Base-by-base conservation (phyloP, 2,113 vertebrate species). In the Acrocephalus arundinaceus region DNA sequence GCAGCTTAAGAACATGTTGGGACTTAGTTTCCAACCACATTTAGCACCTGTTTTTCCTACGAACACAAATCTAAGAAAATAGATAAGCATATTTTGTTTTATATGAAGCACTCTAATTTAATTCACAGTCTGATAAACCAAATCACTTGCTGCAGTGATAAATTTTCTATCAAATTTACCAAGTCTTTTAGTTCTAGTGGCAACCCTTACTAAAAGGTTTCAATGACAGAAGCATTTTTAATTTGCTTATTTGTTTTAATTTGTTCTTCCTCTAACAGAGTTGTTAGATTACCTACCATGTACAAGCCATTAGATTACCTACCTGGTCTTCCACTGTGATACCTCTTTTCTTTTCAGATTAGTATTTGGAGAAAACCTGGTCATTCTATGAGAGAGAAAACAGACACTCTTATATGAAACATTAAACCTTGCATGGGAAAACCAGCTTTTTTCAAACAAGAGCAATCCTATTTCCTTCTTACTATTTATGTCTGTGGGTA, bases 331-430 rank as follows among this genome's bases (percentile, higher is more conserved):
- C 62, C 15, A 46, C 24, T 96, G 97, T 22, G 95, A 37, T 61
- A 74, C 54, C 14, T 89, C 41, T 15, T 86, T 95, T 83, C 97
- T 98, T 93, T 97, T 97, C 79, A 87, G 13, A 35, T 98, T 98
- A 66, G 94, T 98, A 94, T 98, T 98, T 52, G 98, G 98, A 58
- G 96, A 97, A 97, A 99, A 99, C 98, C 98, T 98, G 28, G 70
- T 91, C 73, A 91, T 96, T 73, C 99, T 99, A 87, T 5, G 8
- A 58, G 52, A 79, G 85, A 92, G 54, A 85, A 94, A 86, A 95
- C 5, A 75, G 49, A 70, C 10, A 57, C 8, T 57, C 8, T 48
- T 51, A 54, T 7, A 62, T 28, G 33, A 46, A 61, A 68, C 28
- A 71, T 10, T 63, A 65, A 59, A 49, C 6, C 5, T 23, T 77